A percentile compares a stretch with the other conserved stretches of the same genome.
Evolutionary conservation across 1,140 invertebrate species (phyloP).

Genomic region (Hyles vespertilio): DNA sequence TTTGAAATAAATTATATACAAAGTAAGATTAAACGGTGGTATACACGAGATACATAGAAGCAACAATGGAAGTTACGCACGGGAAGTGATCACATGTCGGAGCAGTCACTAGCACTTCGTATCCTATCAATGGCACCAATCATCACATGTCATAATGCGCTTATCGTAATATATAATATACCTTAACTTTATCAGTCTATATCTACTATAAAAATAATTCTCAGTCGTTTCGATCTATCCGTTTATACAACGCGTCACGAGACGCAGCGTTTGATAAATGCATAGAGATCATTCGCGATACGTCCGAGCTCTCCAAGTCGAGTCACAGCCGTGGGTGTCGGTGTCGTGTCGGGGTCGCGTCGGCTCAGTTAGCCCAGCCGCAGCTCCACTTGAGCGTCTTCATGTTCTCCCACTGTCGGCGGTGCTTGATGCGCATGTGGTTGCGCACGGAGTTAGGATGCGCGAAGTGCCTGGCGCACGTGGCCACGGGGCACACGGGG

Average conservation of each 20-base stretch:
- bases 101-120: conserved; percentile 57
- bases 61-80: conserved; percentile 70
- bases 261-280: conserved; percentile 59
- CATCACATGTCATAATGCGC: conserved; percentile 73
- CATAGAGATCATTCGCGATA: conserved; percentile 54
- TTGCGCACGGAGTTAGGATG: conserved; percentile 90
- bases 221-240: conserved; percentile 69
- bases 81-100: conserved; percentile 41
- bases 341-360: too few species aligned
- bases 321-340: conserved; percentile 57
- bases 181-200: conserved; percentile 73
- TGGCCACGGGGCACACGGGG: conserved; percentile 84
- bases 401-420: conserved; percentile 86
- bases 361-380: conserved; percentile 60
- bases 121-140: conserved; percentile 74
- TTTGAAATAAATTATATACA: too few species aligned
- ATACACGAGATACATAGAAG: conserved; percentile 30
- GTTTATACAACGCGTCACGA: conserved; percentile 55
- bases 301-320: conserved; percentile 37
- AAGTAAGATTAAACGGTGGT: too few species aligned
- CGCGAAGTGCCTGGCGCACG: conserved; percentile 84
- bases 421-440: conserved; percentile 89
- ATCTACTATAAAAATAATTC: conserved; percentile 74
- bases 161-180: conserved; percentile 40
- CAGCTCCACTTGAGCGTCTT: conserved; percentile 87